Base-by-base conservation (phyloP, 2,113 vertebrate genomes). In the Menidia beryllina region DNA sequence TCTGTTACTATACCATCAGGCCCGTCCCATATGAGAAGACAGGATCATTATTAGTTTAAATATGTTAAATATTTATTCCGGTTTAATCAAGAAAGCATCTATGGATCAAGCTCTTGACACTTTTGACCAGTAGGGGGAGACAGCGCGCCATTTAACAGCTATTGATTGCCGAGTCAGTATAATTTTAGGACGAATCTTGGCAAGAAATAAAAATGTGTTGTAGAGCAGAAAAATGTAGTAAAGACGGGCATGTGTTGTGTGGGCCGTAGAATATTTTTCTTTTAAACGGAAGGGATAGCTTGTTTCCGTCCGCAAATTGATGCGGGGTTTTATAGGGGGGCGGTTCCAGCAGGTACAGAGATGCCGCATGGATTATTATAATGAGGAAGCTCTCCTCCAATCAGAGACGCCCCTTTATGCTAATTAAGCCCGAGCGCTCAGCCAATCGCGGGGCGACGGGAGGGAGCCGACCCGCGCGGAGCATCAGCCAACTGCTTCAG, bases 361-460 rank as follows among this genome's bases (percentile, higher is more conserved):
- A 52, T 1, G 61, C 1, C 10, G 23, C 26, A 43, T 59, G 1
- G 0, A 36, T 75, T 67, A 69, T 77, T 10, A 15, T 21, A 2
- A 62, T 15, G 15, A 55, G 38, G n/a, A 3, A 2, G 3, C 23
- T 65, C 27, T 52, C 45, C 2, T 27, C 83, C 81, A 73, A 68
- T 81, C 62, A 2, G 36, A n/a, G 17, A 1, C 13, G 36, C 24
- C 9, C 25, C n/a, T 67, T 90, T 89, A 92, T 87, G 81, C 30
- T 71, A 87, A 90, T 71, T n/a, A 39, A 68, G 49, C 13, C 0
- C 1, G 6, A n/a, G 0, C 2, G 26, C 47, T 81, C 51, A 0
- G 72, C 91, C 91, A 93, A 92, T 91, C 58, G 21, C 2, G 30
- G 1, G 2, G 45, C 69, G 0, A 20, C 65, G 34, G 36, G 53